A percentile compares a stretch with the other conserved stretches of the same genome.
phyloP scores from a whole-genome alignment of 2,888 invertebrate species.

The Ormia ochracea region DNA sequence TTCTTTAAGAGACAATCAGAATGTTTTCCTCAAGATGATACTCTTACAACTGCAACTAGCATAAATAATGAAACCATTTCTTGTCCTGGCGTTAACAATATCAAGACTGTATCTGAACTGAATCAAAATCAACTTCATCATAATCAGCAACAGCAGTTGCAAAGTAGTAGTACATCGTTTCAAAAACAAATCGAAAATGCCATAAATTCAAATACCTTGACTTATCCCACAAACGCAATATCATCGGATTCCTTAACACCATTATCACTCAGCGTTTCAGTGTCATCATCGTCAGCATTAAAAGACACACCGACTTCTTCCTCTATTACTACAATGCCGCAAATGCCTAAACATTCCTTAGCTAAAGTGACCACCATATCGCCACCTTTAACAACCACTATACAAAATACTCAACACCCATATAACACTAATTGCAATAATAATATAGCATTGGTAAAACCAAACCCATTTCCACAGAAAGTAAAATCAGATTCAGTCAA shows the following conservation, averaged over 20 bases:
- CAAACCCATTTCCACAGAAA: slow-evolving; percentile 67
- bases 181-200: slow-evolving; percentile 55
- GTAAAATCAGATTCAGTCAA: slow-evolving; percentile 68
- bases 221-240: slow-evolving; percentile 28
- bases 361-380: slow-evolving; percentile 64
- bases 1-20: slow-evolving; percentile 76
- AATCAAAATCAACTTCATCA: slow-evolving; percentile 45
- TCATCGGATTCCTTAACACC: slow-evolving; percentile 20
- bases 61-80: slow-evolving; percentile 42
- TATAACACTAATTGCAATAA: slow-evolving; percentile 9
- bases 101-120: slow-evolving; percentile 56
- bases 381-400: slow-evolving; percentile 40
- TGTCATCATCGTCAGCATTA: slow-evolving; percentile 5
- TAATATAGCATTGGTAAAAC: slow-evolving; percentile 44
- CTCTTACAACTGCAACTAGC: slow-evolving; percentile 57
- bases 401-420: slow-evolving; percentile 37
- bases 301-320: slow-evolving; percentile 39
- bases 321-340: slow-evolving; percentile 56
- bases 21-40: slow-evolving; percentile 71
- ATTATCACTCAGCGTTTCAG: slow-evolving; percentile 48
- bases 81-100: slow-evolving; percentile 18
- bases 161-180: slow-evolving; percentile 25
- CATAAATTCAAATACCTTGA: slow-evolving; percentile 33
- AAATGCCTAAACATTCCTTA: slow-evolving; percentile 69
- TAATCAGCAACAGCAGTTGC: slow-evolving; percentile 27